Evolutionary conservation across 2,113 vertebrate species (phyloP).

Genomic region (Serinus canaria): DNA sequence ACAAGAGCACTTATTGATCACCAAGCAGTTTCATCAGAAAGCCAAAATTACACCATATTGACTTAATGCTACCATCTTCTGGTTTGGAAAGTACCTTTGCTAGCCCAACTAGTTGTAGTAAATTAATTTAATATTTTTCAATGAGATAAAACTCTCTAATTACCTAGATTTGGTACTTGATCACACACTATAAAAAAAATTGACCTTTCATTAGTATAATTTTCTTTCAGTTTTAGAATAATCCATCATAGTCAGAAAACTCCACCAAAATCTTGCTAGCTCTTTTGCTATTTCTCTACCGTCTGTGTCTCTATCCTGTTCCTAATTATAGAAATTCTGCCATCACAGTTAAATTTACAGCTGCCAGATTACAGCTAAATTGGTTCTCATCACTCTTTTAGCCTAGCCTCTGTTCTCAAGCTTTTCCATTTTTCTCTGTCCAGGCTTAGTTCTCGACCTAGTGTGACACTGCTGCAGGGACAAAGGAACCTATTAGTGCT

Average conservation of each 20-base stretch:
- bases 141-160: background rate
- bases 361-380: background rate
- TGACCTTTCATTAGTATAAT: background rate
- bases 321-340: slow-evolving; percentile 24
- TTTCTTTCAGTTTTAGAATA: slow-evolving; percentile 53
- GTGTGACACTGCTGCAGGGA: background rate
- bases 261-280: background rate
- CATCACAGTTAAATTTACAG: slow-evolving; percentile 14
- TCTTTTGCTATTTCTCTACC: slow-evolving; percentile 15
- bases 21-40: background rate
- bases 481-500: background rate
- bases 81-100: slow-evolving; percentile 34
- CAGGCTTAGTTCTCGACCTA: background rate
- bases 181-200: background rate
- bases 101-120: background rate
- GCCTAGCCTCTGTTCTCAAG: background rate
- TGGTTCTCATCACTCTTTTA: background rate
- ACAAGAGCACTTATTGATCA: slow-evolving; percentile 46
- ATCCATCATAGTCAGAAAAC: background rate
- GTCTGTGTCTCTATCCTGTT: background rate
- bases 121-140: background rate
- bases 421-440: background rate
- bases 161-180: background rate
- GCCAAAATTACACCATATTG: slow-evolving; percentile 8
- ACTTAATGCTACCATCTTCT: slow-evolving; percentile 25